Percentiles rank a stretch among this genome's conserved stretches.
Conservation (phyloP, 2,797 vertebrate species). For the Bovichtus diacanthus region DNA sequence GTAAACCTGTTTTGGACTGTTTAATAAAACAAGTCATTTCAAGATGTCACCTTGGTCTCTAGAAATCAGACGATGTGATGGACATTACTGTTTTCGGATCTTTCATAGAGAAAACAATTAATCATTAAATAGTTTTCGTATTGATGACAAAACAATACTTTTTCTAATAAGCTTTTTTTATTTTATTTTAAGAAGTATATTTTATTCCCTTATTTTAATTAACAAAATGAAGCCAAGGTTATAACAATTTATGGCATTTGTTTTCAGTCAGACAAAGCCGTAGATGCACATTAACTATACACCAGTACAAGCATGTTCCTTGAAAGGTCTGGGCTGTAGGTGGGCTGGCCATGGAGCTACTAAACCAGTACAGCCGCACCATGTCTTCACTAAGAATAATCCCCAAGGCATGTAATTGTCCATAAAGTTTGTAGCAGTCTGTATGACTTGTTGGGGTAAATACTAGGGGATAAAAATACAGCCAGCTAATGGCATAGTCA, state of each 20-base stretch:
- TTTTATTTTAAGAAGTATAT: neutral
- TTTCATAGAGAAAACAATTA: neutral
- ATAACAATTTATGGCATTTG: neutral
- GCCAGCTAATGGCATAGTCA: slow-evolving; percentile 74
- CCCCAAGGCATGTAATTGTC: slow-evolving; percentile 60
- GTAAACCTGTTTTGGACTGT: neutral
- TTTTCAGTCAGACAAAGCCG: neutral
- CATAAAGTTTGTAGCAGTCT: slow-evolving; percentile 54
- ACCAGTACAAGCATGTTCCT: slow-evolving; percentile 9
- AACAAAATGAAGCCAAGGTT: neutral
- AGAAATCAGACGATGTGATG: neutral
- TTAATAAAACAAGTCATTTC: neutral
- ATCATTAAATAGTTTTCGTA: no score
- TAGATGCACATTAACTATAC: neutral
- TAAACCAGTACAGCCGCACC: slow-evolving; percentile 38
- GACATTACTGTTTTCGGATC: neutral
- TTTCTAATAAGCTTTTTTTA: neutral
- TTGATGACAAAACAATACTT: no score
- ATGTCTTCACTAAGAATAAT: slow-evolving; percentile 63
- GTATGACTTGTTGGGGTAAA: slow-evolving; percentile 66
- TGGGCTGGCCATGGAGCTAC: slow-evolving; percentile 28
- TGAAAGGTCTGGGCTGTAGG: slow-evolving; percentile 22
- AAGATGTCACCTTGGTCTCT: neutral
- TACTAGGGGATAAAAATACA: slow-evolving; percentile 75
- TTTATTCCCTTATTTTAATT: neutral